Conservation (phyloP, 2,113 vertebrate species). For the Psammodynastes pulverulentus region DNA sequence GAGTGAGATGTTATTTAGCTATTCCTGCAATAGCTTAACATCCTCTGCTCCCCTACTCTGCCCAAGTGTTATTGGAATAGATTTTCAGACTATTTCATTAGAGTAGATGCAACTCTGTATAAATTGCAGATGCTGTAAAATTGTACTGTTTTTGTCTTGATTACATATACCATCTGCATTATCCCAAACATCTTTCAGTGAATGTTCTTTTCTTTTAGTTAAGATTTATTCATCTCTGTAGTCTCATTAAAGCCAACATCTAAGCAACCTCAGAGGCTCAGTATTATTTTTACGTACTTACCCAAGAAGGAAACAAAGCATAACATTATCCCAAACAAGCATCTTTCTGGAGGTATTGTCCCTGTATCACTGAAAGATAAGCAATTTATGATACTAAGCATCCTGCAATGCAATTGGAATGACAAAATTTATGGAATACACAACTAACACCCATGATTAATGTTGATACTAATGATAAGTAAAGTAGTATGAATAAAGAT, state of each 20-base stretch:
- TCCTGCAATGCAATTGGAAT: background rate
- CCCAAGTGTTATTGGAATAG: background rate
- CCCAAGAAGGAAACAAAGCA: constrained; percentile 84
- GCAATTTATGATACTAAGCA: background rate
- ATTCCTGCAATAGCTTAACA: background rate
- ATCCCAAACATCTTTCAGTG: background rate
- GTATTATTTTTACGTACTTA: constrained; percentile 65
- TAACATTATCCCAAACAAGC: constrained; percentile 92
- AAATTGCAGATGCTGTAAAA: no score
- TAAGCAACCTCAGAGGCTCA: background rate
- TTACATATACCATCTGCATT: background rate
- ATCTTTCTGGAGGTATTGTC: constrained; percentile 84
- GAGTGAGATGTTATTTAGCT: background rate
- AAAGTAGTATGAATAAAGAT: background rate
- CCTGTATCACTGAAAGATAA: constrained; percentile 85
- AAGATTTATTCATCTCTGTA: background rate
- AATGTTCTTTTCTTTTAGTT: background rate
- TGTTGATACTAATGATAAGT: background rate
- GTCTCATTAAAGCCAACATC: background rate
- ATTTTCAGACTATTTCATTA: background rate
- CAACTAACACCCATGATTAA: background rate
- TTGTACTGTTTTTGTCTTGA: background rate
- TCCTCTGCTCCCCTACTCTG: background rate
- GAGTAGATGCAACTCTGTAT: background rate
- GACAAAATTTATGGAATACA: background rate